Conservation (phyloP, 92 coral and sea anemone genomes). For the Phymanthus crucifer region DNA sequence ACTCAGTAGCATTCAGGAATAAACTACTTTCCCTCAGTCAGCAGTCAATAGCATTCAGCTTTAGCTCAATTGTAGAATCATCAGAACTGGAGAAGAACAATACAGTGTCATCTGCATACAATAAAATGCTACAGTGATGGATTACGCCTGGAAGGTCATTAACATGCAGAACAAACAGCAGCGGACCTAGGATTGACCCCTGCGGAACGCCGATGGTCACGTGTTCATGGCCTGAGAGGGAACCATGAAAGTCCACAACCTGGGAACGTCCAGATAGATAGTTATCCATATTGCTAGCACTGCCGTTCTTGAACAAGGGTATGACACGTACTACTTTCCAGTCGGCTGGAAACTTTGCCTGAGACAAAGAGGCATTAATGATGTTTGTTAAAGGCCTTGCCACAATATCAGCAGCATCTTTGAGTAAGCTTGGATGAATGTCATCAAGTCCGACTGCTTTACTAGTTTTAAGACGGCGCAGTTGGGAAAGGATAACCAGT, state of each 20-base stretch:
- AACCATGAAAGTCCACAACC: constrained; percentile 8
- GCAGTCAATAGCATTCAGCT: background rate
- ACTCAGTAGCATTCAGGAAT: constrained; percentile 3
- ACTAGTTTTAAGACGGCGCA: background rate
- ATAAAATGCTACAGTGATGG: constrained; percentile 5
- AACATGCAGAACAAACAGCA: too few species aligned
- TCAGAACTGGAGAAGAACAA: constrained; percentile 1
- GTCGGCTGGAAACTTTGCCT: constrained; percentile 10
- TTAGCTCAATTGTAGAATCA: background rate
- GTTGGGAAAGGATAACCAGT: constrained; percentile 5
- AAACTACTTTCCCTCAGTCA: background rate
- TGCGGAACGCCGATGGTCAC: constrained; percentile 17
- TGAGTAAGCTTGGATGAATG: background rate
- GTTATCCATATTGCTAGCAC: background rate
- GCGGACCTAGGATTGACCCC: too few species aligned
- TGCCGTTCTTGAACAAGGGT: background rate
- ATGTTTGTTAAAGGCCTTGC: constrained; percentile 14
- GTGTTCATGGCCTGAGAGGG: constrained; percentile 1
- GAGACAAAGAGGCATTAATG: constrained; percentile 16
- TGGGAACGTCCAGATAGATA: constrained; percentile 11
- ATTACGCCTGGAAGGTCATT: background rate
- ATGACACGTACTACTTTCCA: constrained; percentile 6
- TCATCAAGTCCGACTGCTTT: constrained; percentile 9
- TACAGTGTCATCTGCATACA: constrained; percentile 6
- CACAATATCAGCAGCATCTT: constrained; percentile 14